Evolutionary conservation across 2,888 invertebrate species (phyloP).

Genomic region (Gymnocheta viridis): DNA sequence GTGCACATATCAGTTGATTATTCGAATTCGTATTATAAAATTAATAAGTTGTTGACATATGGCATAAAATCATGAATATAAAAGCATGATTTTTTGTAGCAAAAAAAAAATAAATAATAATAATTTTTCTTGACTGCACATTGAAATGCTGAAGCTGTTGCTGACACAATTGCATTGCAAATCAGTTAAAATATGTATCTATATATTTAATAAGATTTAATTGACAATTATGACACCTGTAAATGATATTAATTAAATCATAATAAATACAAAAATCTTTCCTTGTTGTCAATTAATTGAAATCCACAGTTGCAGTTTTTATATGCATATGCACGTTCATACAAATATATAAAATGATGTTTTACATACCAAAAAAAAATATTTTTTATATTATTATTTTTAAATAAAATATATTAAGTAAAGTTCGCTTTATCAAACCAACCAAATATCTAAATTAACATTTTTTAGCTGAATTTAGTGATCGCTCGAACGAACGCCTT

Average conservation of each 20-base stretch:
- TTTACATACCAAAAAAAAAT: too few species aligned
- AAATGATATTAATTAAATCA: slow-evolving; percentile 29
- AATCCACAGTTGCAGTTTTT: neutral
- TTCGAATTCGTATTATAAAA: slow-evolving; percentile 1
- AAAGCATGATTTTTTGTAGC: neutral
- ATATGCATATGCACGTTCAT: too few species aligned
- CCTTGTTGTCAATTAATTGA: neutral
- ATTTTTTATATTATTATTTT: too few species aligned
- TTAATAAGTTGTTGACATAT: slow-evolving; percentile 51
- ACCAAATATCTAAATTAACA: too few species aligned
- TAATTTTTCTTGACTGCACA: neutral
- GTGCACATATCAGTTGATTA: slow-evolving; percentile 19
- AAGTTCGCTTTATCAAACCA: too few species aligned
- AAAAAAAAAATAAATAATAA: neutral
- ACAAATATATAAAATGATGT: too few species aligned
- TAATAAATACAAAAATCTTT: neutral
- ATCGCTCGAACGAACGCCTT: too few species aligned
- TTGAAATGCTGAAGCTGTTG: neutral
- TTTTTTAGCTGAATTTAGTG: too few species aligned
- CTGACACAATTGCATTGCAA: slow-evolving; percentile 12
- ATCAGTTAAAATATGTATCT: neutral
- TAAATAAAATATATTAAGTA: too few species aligned
- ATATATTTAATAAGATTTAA: slow-evolving; percentile 5
- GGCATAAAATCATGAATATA: slow-evolving; percentile 25
- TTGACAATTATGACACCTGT: slow-evolving; percentile 51